These are phyloP conservation scores for Acropora yongei DNA, from an alignment of 64 coral and sea anemone species.

Conservation along the genomic window DNA sequence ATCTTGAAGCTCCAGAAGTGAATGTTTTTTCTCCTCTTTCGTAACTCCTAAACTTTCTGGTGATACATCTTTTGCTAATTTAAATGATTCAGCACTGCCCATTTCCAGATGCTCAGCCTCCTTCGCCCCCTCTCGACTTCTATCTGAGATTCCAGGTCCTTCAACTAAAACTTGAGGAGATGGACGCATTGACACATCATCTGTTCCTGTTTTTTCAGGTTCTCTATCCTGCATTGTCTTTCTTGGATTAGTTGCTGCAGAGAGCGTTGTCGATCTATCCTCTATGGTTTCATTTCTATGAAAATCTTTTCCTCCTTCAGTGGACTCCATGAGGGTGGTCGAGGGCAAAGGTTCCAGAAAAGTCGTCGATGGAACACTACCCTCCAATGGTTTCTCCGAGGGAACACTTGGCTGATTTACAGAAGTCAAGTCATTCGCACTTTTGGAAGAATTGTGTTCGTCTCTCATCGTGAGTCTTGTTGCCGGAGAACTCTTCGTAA, in stretches of 20 bases:
- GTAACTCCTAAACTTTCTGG: neutral
- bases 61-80: neutral
- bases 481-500: neutral
- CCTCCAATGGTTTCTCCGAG: slow-evolving; percentile 44
- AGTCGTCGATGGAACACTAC: neutral
- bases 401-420: neutral
- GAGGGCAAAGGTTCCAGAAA: slow-evolving; percentile 2
- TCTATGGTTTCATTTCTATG: neutral
- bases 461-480: neutral
- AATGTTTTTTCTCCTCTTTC: neutral
- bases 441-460: neutral
- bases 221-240: neutral
- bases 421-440: neutral
- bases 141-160: neutral
- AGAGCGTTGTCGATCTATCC: neutral
- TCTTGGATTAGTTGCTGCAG: neutral
- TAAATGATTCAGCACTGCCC: neutral
- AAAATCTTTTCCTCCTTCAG: neutral
- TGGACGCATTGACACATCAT: neutral
- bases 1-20: neutral
- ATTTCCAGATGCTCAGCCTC: neutral
- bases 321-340: neutral
- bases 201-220: neutral
- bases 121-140: neutral
- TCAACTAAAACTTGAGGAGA: neutral